These are phyloP conservation scores for Pseudachorutes palmiensis DNA, from an alignment of 1,140 invertebrate genomes.

Conservation along the genomic window DNA sequence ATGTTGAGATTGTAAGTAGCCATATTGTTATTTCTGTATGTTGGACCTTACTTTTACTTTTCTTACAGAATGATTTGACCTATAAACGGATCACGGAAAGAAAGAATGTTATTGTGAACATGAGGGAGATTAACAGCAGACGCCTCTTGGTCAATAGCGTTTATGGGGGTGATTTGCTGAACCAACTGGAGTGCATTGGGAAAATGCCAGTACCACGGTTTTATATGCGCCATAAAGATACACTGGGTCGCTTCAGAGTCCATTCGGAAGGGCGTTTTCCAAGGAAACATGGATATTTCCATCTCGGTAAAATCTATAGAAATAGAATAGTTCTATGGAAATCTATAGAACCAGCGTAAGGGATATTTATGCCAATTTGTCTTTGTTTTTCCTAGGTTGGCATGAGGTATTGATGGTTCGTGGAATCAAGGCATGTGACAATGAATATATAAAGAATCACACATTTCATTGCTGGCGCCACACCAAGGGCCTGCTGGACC, in stretches of 20 bases:
- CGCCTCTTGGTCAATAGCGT: not conserved
- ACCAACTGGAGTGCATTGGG: not conserved
- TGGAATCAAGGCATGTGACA: not conserved
- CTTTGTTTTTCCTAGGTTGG: conserved; percentile 9
- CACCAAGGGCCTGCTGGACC: conserved; percentile 19
- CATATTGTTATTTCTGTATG: no score
- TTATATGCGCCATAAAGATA: not conserved
- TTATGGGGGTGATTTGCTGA: conserved; percentile 6
- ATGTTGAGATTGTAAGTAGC: no score
- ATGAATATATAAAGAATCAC: conserved; percentile 14
- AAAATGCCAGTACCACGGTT: not conserved
- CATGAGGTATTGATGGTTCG: not conserved
- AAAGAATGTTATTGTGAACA: not conserved
- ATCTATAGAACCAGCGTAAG: not conserved
- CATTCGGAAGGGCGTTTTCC: not conserved
- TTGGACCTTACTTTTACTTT: no score
- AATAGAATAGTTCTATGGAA: not conserved
- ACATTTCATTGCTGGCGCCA: conserved; percentile 16
- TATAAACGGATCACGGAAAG: not conserved
- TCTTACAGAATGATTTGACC: no score
- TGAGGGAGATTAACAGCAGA: not conserved
- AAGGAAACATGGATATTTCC: conserved; percentile 19
- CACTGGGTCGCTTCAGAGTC: not conserved
- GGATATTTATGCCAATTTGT: no score
- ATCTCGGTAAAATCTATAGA: conserved; percentile 18